A percentile compares a stretch with the other conserved stretches of the same genome.
Conservation (phyloP, 2,797 vertebrate species). For the Peromyscus aztecus region DNA sequence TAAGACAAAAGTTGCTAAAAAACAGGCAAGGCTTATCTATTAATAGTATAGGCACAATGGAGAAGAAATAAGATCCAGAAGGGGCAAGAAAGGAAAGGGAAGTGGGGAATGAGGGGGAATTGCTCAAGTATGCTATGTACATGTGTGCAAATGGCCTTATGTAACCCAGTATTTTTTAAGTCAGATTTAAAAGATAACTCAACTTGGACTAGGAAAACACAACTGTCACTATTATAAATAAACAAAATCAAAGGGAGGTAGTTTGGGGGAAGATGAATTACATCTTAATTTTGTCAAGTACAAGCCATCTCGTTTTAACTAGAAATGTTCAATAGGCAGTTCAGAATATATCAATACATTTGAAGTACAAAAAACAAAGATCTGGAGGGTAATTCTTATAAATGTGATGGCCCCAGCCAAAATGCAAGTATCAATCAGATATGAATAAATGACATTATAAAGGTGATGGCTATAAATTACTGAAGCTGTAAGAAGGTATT, state of each 20-base stretch:
- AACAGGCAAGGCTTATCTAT: neutral
- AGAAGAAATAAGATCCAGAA: neutral
- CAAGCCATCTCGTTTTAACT: slow-evolving; percentile 16
- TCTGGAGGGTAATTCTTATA: neutral
- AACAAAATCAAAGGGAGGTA: slow-evolving; percentile 12
- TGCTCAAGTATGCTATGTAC: neutral
- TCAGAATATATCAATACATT: neutral
- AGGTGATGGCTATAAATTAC: neutral
- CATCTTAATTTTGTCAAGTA: neutral
- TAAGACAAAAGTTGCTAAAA: slow-evolving; percentile 12
- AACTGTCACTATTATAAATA: neutral
- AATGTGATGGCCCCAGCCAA: neutral
- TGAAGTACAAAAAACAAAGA: neutral
- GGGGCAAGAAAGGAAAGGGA: neutral
- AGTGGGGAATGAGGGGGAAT: neutral
- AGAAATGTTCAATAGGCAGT: slow-evolving; percentile 27
- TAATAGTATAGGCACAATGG: neutral
- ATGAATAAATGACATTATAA: slow-evolving; percentile 23
- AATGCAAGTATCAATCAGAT: neutral
- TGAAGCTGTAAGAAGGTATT: slow-evolving; percentile 4
- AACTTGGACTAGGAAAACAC: neutral
- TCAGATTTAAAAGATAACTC: neutral
- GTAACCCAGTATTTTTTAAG: neutral
- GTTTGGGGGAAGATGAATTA: neutral
- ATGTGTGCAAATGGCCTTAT: neutral